Conservation (phyloP, 2,888 invertebrate species). For the Adineta ricciae region DNA sequence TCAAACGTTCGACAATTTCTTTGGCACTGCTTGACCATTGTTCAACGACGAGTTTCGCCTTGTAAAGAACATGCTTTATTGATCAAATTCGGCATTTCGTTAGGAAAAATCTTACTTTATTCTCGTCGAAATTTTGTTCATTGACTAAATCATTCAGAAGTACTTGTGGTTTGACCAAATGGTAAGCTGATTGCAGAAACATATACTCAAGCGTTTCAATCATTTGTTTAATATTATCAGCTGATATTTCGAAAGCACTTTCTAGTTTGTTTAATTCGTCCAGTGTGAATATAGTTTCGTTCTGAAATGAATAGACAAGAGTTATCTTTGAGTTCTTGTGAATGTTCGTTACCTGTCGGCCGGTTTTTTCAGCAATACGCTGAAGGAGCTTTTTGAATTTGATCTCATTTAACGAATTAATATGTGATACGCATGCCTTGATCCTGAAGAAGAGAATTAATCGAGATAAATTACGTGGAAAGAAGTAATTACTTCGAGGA, state of each 20-base stretch:
- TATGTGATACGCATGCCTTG: neutral
- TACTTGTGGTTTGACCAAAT: neutral
- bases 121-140: neutral
- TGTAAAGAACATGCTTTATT: neutral
- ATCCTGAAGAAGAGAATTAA: neutral
- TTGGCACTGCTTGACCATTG: conserved; percentile 1
- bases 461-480: no score
- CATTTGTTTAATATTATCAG: neutral
- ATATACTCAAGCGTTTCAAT: neutral
- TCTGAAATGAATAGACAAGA: neutral
- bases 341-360: neutral
- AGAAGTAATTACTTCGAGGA: neutral
- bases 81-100: neutral
- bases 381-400: neutral
- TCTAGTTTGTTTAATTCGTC: neutral
- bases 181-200: neutral
- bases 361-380: neutral
- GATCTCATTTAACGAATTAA: neutral
- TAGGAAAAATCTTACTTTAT: neutral
- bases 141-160: neutral
- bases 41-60: neutral
- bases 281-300: neutral
- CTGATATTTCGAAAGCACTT: neutral
- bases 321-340: no score
- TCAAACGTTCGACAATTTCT: neutral